phyloP scores from a whole-genome alignment of 2,888 invertebrate species.

The Acrocera orbiculus region DNA sequence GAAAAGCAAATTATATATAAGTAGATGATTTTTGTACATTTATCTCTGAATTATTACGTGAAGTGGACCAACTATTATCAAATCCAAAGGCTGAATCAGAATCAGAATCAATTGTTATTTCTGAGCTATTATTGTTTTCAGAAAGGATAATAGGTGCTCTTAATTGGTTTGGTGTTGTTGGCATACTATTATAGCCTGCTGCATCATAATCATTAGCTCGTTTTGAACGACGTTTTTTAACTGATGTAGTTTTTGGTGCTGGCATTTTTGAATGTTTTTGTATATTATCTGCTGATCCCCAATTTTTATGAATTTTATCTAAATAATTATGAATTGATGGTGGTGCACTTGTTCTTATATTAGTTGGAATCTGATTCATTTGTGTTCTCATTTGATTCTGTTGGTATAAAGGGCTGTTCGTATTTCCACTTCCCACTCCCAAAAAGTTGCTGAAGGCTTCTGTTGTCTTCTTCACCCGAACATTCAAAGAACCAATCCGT shows the following conservation, averaged over 20 bases:
- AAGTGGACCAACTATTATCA: constrained; percentile 48
- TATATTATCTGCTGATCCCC: constrained; percentile 82
- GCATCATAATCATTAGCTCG: constrained; percentile 37
- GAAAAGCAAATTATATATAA: constrained; percentile 2
- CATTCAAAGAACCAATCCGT: constrained; percentile 80
- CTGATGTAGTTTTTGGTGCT: constrained; percentile 48
- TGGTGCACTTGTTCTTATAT: constrained; percentile 18
- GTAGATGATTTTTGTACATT: constrained; percentile 5
- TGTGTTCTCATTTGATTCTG: constrained; percentile 29
- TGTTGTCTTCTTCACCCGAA: constrained; percentile 80
- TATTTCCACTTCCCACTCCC: constrained; percentile 47
- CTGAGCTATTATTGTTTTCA: constrained; percentile 3
- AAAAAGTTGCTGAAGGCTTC: constrained; percentile 83
- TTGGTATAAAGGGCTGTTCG: constrained; percentile 27
- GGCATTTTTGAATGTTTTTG: constrained; percentile 51
- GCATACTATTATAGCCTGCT: constrained; percentile 40
- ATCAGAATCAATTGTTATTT: constrained; percentile 51
- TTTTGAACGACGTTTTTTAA: constrained; percentile 50
- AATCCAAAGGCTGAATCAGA: constrained; percentile 80
- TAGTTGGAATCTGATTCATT: constrained; percentile 20
- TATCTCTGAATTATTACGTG: constrained; percentile 14
- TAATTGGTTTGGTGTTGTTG: constrained; percentile 48
- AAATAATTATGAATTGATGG: constrained; percentile 26
- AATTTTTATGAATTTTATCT: constrained; percentile 65
- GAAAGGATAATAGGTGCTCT: constrained; percentile 25